Percentiles rank a stretch among this genome's conserved stretches.
phyloP scores from a whole-genome alignment of 2,888 invertebrate genomes.

The Mermis nigrescens region DNA sequence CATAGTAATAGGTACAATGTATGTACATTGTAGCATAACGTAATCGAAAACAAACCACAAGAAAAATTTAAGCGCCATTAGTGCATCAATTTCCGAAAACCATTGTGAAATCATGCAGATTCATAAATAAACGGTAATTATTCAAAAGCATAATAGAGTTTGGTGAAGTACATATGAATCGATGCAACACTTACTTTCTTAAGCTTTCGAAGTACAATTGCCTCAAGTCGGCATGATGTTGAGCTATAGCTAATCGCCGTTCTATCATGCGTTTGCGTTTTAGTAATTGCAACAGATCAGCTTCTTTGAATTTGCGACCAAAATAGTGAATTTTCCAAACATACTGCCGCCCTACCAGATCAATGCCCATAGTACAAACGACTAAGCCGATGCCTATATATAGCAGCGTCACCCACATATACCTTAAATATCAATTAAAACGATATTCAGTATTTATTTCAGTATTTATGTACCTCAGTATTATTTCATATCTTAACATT shows the following conservation, averaged over 20 bases:
- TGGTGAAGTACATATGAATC: neutral
- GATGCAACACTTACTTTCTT: neutral
- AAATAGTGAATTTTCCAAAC: conserved; percentile 32
- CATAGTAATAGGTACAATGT: no score
- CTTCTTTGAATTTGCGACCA: conserved; percentile 31
- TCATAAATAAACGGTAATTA: no score
- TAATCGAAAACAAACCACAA: no score
- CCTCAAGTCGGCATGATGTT: conserved; percentile 14
- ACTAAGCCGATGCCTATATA: conserved; percentile 31
- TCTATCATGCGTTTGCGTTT: conserved; percentile 28
- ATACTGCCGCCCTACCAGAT: conserved; percentile 31
- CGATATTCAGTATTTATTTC: no score
- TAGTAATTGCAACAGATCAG: conserved; percentile 27
- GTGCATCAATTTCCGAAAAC: no score
- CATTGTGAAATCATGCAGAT: no score
- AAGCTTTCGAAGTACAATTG: neutral
- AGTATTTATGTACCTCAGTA: no score
- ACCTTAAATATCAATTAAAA: conserved; percentile 23
- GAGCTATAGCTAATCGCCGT: conserved; percentile 25
- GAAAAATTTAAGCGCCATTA: no score
- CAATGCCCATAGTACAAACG: conserved; percentile 32
- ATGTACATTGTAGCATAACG: no score
- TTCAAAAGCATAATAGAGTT: no score
- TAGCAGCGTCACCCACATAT: conserved; percentile 28
- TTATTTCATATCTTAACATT: no score